A percentile compares a stretch with the other conserved stretches of the same genome.
Conservation (phyloP, 2,797 vertebrate genomes). For the Rhodeus uyekii region DNA sequence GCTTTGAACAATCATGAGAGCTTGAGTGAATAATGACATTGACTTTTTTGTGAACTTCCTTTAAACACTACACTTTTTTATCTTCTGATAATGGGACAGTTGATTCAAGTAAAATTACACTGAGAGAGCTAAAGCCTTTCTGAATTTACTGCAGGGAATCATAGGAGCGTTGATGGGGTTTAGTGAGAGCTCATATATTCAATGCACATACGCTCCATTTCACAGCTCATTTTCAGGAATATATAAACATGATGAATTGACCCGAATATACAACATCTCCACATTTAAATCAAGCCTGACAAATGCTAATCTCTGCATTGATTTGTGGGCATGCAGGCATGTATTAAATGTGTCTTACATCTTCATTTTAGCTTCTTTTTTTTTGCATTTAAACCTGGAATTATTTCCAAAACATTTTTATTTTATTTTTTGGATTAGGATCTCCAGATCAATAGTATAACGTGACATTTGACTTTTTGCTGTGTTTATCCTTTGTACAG, state of each 20-base stretch:
- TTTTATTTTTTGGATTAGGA: too few species aligned
- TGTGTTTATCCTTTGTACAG: background rate
- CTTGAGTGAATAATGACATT: background rate
- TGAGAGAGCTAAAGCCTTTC: background rate
- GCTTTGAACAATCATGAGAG: background rate
- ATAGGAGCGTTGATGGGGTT: background rate
- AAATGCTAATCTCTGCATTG: constrained; percentile 21
- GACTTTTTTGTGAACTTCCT: background rate
- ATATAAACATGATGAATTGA: constrained; percentile 26
- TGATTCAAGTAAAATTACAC: background rate
- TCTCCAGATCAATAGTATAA: background rate
- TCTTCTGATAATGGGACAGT: background rate
- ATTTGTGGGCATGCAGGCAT: constrained; percentile 10
- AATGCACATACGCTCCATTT: background rate
- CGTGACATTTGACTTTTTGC: background rate
- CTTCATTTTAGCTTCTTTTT: background rate
- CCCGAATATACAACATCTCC: background rate
- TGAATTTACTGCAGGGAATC: constrained; percentile 10
- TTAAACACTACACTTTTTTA: background rate
- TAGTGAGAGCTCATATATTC: constrained; percentile 14
- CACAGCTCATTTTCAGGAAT: constrained; percentile 3
- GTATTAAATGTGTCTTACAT: background rate
- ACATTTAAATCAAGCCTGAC: constrained; percentile 17
- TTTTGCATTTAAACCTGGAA: background rate
- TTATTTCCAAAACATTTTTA: too few species aligned